Conservation (phyloP, 2,113 vertebrate species). For the Pithys albifrons region DNA sequence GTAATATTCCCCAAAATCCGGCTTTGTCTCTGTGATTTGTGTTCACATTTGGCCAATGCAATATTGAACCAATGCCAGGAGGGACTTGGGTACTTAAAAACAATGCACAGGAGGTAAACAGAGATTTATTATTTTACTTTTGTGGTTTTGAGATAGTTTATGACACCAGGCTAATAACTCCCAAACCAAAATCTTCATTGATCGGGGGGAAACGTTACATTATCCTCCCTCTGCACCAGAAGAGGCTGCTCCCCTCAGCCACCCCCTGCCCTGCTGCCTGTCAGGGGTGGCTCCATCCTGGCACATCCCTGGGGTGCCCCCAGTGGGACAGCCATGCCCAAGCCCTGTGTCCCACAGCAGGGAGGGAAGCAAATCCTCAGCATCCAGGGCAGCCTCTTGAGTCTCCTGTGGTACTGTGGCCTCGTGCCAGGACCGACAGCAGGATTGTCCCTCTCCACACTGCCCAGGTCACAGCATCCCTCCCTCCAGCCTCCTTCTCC, state of each 20-base stretch:
- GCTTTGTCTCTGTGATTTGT: neutral
- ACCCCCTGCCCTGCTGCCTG: neutral
- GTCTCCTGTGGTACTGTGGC: rapidly evolving
- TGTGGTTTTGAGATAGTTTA: conserved; percentile 68
- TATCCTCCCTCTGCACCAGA: neutral
- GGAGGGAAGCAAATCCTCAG: neutral
- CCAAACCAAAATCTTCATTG: conserved; percentile 61
- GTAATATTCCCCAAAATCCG: neutral
- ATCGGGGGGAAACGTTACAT: conserved; percentile 31
- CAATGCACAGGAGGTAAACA: conserved; percentile 5
- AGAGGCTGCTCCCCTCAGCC: neutral
- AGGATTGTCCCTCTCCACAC: rapidly evolving
- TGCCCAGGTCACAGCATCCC: neutral
- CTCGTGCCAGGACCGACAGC: neutral
- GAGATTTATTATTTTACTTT: conserved; percentile 62
- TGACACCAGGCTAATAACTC: conserved; percentile 63
- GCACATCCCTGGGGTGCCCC: neutral
- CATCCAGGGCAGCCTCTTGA: neutral
- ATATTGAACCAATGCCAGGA: conserved; percentile 17
- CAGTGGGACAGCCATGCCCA: rapidly evolving
- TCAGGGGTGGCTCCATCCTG: neutral
- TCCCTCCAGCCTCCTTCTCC: neutral
- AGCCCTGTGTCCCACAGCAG: neutral
- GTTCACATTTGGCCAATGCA: neutral
- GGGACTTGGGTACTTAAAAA: neutral